Percentiles rank a stretch among this genome's conserved stretches.
Conservation (phyloP, 2,888 invertebrate species). For the Gastracanthus pulcherrimus region DNA sequence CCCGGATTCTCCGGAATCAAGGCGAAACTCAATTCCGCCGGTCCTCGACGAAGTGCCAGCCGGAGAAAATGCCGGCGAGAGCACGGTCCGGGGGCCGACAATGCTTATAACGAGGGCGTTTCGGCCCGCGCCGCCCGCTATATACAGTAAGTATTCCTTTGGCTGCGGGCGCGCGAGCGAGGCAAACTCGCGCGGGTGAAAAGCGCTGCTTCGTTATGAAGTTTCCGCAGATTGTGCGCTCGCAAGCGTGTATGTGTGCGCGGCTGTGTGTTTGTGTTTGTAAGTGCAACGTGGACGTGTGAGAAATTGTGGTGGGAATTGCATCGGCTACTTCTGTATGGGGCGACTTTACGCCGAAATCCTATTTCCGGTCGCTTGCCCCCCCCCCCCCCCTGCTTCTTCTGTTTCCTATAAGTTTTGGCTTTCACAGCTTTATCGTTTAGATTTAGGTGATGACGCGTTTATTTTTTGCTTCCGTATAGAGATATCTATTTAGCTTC, state of each 20-base stretch:
- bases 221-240: too few relatives aligned
- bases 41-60: not conserved
- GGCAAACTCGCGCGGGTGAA: slow-evolving; percentile 29
- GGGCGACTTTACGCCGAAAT: slow-evolving; percentile 35
- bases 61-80: slow-evolving; percentile 9
- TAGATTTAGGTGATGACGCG: not conserved
- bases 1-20: slow-evolving; percentile 30
- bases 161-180: too few relatives aligned
- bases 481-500: too few relatives aligned
- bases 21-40: slow-evolving; percentile 43
- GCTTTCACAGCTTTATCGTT: slow-evolving; percentile 16
- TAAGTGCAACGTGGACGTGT: too few relatives aligned
- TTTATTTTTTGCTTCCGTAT: not conserved
- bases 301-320: slow-evolving; percentile 28
- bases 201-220: slow-evolving; percentile 47
- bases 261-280: too few relatives aligned
- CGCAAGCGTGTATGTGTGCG: too few relatives aligned
- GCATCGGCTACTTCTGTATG: slow-evolving; percentile 7
- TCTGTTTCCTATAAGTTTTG: slow-evolving; percentile 11
- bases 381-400: not conserved
- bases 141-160: too few relatives aligned
- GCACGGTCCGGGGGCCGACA: too few relatives aligned
- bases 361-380: slow-evolving; percentile 24
- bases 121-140: not conserved
- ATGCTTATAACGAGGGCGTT: slow-evolving; percentile 41